Conservation (phyloP, 1,140 invertebrate genomes). For the Marisa cornuarietis region DNA sequence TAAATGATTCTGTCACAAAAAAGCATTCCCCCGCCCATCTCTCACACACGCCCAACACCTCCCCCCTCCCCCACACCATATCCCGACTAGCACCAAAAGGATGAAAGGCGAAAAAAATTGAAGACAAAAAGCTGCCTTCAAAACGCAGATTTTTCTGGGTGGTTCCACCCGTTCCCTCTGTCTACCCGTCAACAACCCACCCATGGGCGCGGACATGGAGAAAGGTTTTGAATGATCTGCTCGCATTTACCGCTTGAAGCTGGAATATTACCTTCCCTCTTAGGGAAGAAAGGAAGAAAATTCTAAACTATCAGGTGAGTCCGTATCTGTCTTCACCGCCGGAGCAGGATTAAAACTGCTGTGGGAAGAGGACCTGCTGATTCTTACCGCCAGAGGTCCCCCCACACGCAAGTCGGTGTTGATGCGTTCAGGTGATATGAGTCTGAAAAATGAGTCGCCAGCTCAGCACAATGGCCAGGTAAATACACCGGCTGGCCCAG, state of each 20-base stretch:
- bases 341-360: no score
- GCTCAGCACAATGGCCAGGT: no score
- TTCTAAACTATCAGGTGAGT: not conserved
- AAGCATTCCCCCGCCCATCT: not conserved
- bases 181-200: not conserved
- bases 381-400: no score
- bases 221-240: not conserved
- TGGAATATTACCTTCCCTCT: not conserved
- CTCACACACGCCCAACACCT: no score
- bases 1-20: no score
- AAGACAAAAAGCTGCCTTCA: not conserved
- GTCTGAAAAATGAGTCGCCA: no score
- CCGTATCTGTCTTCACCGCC: not conserved
- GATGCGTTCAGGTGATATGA: no score
- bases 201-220: not conserved
- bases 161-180: not conserved
- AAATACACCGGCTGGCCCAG: no score
- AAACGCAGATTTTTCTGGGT: not conserved
- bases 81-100: not conserved
- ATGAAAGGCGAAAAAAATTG: not conserved
- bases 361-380: no score
- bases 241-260: not conserved
- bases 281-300: not conserved
- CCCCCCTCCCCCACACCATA: not conserved
- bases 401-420: no score